A percentile compares a stretch with the other conserved stretches of the same genome.
Evolutionary conservation across 2,113 vertebrate species (phyloP).

Genomic region (Morone chrysops): DNA sequence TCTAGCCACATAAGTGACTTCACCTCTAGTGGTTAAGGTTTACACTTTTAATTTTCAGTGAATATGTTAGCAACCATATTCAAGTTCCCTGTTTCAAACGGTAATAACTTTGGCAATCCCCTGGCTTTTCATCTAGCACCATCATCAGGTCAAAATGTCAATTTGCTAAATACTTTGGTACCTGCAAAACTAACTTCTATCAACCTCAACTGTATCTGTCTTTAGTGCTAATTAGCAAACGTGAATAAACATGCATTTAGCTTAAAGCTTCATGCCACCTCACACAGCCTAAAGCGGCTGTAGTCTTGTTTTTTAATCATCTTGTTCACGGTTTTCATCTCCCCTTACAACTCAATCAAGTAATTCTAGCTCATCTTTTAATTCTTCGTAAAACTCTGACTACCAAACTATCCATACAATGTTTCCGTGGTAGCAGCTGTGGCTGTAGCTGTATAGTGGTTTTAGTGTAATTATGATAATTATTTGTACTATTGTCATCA

Average conservation of each 20-base stretch:
- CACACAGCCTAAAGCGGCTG: too few relatives aligned
- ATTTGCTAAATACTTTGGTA: neutral
- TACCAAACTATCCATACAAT: neutral
- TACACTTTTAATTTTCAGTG: too few relatives aligned
- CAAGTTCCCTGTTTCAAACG: too few relatives aligned
- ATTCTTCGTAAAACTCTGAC: neutral
- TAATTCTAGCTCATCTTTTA: neutral
- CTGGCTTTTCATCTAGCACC: neutral
- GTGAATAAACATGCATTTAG: too few relatives aligned
- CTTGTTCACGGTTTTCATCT: too few relatives aligned
- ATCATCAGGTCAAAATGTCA: neutral
- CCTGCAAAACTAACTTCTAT: neutral
- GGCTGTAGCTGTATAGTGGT: neutral
- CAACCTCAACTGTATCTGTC: neutral
- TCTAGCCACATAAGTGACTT: neutral
- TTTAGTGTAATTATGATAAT: conserved; percentile 17
- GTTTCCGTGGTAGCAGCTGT: conserved; percentile 6
- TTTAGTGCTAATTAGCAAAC: too few relatives aligned
- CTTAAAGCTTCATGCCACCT: too few relatives aligned
- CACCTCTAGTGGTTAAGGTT: too few relatives aligned
- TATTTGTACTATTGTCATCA: conserved; percentile 8
- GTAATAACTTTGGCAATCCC: neutral
- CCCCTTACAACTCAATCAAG: too few relatives aligned
- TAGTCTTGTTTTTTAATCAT: too few relatives aligned
- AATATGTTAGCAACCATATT: too few relatives aligned